Conservation (phyloP, 1,140 invertebrate species). For the Camponotus vicinus region DNA sequence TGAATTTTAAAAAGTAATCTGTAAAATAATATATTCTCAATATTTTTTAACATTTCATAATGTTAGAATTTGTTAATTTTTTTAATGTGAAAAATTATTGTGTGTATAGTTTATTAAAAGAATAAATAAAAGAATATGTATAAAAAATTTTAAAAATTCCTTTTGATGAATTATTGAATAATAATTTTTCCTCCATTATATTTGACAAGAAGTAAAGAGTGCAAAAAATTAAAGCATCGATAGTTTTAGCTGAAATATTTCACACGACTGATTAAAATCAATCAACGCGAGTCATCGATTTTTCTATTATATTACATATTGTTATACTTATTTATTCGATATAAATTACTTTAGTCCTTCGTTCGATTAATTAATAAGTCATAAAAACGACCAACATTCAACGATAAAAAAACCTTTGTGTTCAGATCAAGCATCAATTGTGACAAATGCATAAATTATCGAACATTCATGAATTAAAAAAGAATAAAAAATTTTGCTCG, state of each 20-base stretch:
- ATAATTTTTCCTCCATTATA: background rate
- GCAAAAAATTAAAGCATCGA: conserved; percentile 21
- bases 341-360: conserved; percentile 45
- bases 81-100: background rate
- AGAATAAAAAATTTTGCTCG: background rate
- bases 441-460: conserved; percentile 10
- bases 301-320: conserved; percentile 16
- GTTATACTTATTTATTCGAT: conserved; percentile 41
- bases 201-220: background rate
- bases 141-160: background rate
- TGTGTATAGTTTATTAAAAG: background rate
- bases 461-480: background rate
- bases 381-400: conserved; percentile 60
- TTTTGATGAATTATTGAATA: background rate
- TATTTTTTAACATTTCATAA: background rate
- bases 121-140: background rate
- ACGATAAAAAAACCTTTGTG: conserved; percentile 3
- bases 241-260: conserved; percentile 25
- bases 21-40: background rate
- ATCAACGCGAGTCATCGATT: conserved; percentile 32
- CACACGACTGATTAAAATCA: conserved; percentile 25
- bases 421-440: conserved; percentile 53
- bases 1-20: background rate
- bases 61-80: conserved; percentile 2
- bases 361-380: conserved; percentile 24